phyloP scores from a whole-genome alignment of 2,797 vertebrate genomes.

The Pantherophis alleghaniensis region DNA sequence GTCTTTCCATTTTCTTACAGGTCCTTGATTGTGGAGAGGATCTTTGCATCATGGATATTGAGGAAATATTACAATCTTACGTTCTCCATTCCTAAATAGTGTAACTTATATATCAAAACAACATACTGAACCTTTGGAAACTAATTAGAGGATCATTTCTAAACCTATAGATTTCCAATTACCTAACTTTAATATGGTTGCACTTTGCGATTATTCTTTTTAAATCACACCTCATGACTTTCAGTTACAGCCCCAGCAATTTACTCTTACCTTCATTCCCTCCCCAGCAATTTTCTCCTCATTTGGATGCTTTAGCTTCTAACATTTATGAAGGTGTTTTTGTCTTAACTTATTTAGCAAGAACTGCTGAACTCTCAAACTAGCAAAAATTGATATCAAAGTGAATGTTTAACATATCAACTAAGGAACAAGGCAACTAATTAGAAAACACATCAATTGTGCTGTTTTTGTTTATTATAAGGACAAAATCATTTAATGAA shows the following conservation, averaged over 20 bases:
- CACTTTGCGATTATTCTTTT: constrained; percentile 66
- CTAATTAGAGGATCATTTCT: not conserved
- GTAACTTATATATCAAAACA: constrained; percentile 44
- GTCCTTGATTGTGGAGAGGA: constrained; percentile 17
- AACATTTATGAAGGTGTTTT: constrained; percentile 72
- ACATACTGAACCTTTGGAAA: constrained; percentile 35
- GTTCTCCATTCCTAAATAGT: constrained; percentile 26
- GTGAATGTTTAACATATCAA: constrained; percentile 48
- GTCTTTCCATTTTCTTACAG: not conserved
- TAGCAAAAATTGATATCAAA: constrained; percentile 66
- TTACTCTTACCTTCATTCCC: constrained; percentile 56
- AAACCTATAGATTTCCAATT: constrained; percentile 51
- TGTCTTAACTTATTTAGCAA: constrained; percentile 59
- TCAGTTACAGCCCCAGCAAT: constrained; percentile 65
- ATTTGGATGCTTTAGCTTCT: constrained; percentile 73
- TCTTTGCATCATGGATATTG: not conserved
- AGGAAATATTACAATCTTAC: constrained; percentile 40
- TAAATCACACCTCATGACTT: constrained; percentile 63
- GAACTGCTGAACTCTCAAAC: constrained; percentile 55
- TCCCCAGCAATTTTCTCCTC: constrained; percentile 60
- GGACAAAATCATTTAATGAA: fast-evolving
- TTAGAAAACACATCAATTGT: constrained; percentile 3
- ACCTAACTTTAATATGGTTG: constrained; percentile 61
- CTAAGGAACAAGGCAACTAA: not conserved
- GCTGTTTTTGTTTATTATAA: not conserved